Conservation (phyloP, 1,140 invertebrate species). For the Drosophila bocki region DNA sequence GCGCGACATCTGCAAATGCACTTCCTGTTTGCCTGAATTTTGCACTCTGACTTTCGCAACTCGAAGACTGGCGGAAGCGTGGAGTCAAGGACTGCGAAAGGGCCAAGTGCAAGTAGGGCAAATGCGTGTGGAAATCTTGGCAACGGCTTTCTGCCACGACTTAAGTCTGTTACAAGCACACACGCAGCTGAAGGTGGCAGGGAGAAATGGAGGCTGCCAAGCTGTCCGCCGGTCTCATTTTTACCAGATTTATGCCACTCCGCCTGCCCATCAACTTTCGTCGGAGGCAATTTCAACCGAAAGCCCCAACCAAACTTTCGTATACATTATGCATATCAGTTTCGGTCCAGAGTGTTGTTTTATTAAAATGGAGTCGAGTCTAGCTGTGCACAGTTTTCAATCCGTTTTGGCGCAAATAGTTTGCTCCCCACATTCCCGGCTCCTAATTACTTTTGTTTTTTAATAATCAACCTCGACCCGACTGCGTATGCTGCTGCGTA, state of each 20-base stretch:
- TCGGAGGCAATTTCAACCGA: constrained; percentile 46
- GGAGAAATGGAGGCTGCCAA: background rate
- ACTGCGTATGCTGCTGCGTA: constrained; percentile 60
- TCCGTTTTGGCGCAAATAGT: constrained; percentile 47
- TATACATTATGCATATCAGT: constrained; percentile 69
- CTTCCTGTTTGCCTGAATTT: constrained; percentile 4
- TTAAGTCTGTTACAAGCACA: constrained; percentile 15
- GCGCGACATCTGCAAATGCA: constrained; percentile 13
- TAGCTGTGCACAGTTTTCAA: constrained; percentile 60
- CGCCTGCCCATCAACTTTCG: constrained; percentile 45
- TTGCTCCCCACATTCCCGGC: constrained; percentile 48
- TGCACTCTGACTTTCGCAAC: constrained; percentile 20
- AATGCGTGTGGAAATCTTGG: constrained; percentile 19
- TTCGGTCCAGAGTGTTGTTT: constrained; percentile 33
- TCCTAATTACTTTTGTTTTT: constrained; percentile 81
- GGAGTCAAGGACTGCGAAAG: constrained; percentile 1
- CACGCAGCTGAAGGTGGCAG: background rate
- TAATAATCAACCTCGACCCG: constrained; percentile 77
- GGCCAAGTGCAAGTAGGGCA: constrained; percentile 30
- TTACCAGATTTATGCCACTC: constrained; percentile 55
- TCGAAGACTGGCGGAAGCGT: background rate
- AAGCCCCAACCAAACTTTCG: constrained; percentile 45
- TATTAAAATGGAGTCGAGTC: constrained; percentile 45
- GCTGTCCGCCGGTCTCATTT: constrained; percentile 16
- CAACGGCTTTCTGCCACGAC: constrained; percentile 14